Conservation (phyloP, 2,113 vertebrate genomes). For the Muntiacus reevesi region DNA sequence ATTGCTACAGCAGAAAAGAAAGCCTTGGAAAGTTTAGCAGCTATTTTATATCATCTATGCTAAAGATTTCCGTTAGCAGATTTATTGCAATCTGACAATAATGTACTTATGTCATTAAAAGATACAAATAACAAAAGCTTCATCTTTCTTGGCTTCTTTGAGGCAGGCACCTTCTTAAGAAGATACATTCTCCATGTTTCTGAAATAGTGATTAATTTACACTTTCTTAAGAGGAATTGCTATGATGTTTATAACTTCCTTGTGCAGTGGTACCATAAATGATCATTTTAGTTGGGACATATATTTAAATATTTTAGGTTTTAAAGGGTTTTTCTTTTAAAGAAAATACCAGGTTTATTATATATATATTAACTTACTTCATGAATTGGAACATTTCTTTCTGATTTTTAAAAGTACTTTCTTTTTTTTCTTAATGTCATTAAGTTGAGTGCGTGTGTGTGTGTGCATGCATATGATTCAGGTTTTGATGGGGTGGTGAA, state of each 20-base stretch:
- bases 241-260: constrained; percentile 17
- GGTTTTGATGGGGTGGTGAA: background rate
- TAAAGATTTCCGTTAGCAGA: background rate
- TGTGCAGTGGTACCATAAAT: background rate
- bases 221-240: background rate
- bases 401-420: background rate
- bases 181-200: background rate
- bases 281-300: background rate
- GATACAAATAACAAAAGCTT: background rate
- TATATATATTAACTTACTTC: background rate
- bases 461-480: background rate
- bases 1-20: background rate
- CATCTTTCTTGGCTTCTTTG: constrained; percentile 38
- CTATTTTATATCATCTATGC: background rate
- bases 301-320: constrained; percentile 18
- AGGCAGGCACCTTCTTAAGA: background rate
- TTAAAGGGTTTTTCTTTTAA: background rate
- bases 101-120: constrained; percentile 29
- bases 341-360: background rate
- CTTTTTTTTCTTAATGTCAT: background rate
- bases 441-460: background rate
- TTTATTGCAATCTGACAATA: background rate
- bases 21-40: constrained; percentile 8
- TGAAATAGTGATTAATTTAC: constrained; percentile 40
- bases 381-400: constrained; percentile 6